phyloP scores from a whole-genome alignment of 2,797 vertebrate genomes.

The Dendrocincla tyrannina region DNA sequence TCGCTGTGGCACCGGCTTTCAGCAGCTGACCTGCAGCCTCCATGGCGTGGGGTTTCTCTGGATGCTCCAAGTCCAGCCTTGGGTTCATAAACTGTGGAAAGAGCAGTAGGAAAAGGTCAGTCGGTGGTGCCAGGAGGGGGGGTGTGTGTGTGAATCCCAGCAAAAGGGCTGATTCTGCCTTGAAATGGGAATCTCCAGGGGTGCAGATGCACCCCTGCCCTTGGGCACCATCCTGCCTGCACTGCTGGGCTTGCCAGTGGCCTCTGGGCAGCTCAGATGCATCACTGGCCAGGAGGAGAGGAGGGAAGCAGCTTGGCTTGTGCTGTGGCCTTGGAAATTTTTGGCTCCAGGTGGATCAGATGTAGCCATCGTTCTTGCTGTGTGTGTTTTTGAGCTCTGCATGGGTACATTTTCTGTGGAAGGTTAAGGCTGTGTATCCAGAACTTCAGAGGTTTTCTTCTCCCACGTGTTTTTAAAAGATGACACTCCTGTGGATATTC shows the following conservation, averaged over 20 bases:
- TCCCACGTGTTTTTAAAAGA: fast-evolving
- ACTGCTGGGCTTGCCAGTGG: background rate
- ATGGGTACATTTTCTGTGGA: fast-evolving
- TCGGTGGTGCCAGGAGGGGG: fast-evolving
- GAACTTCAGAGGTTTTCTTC: background rate
- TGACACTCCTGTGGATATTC: background rate
- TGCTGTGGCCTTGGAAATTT: background rate
- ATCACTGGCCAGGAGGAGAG: background rate
- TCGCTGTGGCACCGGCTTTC: fast-evolving
- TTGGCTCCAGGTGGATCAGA: background rate
- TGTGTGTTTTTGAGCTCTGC: background rate
- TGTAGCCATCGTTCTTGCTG: background rate
- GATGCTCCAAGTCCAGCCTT: background rate
- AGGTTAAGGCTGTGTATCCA: fast-evolving
- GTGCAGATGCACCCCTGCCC: background rate
- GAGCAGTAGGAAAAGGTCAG: background rate
- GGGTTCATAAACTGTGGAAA: background rate
- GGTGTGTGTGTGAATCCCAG: background rate
- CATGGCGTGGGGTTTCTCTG: fast-evolving
- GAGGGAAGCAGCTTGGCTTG: background rate
- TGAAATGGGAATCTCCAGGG: fast-evolving
- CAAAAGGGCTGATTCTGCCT: background rate
- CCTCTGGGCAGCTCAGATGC: background rate
- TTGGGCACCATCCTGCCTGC: background rate
- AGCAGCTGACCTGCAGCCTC: background rate